Conservation (phyloP, 2,797 vertebrate genomes). For the Chloroceryle inda region DNA sequence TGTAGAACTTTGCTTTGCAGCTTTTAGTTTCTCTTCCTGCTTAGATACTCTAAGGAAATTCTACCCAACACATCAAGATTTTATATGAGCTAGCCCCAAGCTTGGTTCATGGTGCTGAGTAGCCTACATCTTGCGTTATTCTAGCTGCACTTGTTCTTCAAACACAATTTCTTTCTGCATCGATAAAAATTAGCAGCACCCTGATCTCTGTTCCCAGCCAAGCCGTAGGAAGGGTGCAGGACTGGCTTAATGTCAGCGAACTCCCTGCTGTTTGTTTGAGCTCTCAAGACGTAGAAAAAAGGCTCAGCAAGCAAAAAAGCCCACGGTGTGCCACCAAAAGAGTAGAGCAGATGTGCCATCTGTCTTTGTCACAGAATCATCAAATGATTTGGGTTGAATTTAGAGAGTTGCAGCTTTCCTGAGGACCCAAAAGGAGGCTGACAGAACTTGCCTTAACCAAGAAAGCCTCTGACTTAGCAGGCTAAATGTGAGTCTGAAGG, state of each 20-base stretch:
- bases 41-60: too few species aligned
- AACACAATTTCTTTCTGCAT: neutral
- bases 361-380: neutral
- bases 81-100: accelerated
- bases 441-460: neutral
- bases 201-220: neutral
- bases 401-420: neutral
- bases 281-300: neutral
- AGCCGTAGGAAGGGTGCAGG: neutral
- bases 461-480: accelerated
- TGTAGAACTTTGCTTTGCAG: neutral
- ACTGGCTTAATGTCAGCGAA: neutral
- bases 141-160: neutral
- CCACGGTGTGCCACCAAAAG: neutral
- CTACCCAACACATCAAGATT: neutral
- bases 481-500: neutral
- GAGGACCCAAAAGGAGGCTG: neutral
- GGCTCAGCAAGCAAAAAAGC: neutral
- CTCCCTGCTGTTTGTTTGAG: neutral
- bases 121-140: neutral
- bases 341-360: accelerated
- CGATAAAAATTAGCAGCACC: neutral
- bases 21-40: neutral
- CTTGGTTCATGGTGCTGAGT: neutral
- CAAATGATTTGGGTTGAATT: neutral